phyloP scores from a whole-genome alignment of 2,888 invertebrate genomes.

The Melinaea menophilus region DNA sequence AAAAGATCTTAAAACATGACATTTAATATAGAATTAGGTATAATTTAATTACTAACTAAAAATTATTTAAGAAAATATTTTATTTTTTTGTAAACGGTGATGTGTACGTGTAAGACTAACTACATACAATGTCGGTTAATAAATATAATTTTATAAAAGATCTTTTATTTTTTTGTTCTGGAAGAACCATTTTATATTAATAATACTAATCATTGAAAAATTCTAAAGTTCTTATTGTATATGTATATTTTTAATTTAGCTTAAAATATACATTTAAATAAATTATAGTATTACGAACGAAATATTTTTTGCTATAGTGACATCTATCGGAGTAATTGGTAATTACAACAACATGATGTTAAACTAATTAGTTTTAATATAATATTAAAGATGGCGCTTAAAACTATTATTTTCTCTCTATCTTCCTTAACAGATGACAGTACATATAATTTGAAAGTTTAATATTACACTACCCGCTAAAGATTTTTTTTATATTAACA shows the following conservation, averaged over 20 bases:
- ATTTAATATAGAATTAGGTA: slow-evolving; percentile 6
- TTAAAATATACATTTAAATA: no score
- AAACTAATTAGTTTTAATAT: no score
- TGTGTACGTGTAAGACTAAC: slow-evolving; percentile 15
- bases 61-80: slow-evolving; percentile 6
- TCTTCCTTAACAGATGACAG: no score
- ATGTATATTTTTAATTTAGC: slow-evolving; percentile 2
- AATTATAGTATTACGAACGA: no score
- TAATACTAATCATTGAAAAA: not conserved
- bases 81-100: slow-evolving; percentile 8
- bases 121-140: slow-evolving; percentile 21
- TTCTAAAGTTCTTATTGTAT: not conserved
- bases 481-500: no score
- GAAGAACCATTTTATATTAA: not conserved
- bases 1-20: slow-evolving; percentile 13
- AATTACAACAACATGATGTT: no score
- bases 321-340: no score
- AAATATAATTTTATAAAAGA: slow-evolving; percentile 12
- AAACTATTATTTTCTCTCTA: no score
- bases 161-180: slow-evolving; percentile 3
- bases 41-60: not conserved
- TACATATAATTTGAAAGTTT: no score
- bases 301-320: no score
- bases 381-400: no score
- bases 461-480: no score